These are phyloP conservation scores for Conus ventricosus DNA, from an alignment of 1,140 invertebrate genomes.

Conservation along the genomic window DNA sequence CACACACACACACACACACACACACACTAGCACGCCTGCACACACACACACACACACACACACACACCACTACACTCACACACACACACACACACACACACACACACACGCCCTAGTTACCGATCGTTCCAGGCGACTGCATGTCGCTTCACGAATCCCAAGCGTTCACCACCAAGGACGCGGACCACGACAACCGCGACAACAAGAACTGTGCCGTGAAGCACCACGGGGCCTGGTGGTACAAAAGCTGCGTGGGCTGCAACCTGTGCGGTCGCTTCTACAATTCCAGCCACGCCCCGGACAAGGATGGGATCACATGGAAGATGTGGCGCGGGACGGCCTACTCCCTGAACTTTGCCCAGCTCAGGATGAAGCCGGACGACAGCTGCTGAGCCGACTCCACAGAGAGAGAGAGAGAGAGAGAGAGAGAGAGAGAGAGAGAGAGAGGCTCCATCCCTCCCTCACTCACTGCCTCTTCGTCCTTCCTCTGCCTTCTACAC, in stretches of 20 bases:
- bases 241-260: background rate
- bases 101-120: background rate
- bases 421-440: too few species aligned
- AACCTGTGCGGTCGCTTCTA: background rate
- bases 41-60: conserved; percentile 8
- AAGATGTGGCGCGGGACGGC: background rate
- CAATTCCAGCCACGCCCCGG: background rate
- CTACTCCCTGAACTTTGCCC: background rate
- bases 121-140: background rate
- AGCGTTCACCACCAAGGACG: background rate
- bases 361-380: background rate
- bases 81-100: too few species aligned
- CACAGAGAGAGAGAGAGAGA: too few species aligned
- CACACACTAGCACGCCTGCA: too few species aligned
- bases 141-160: background rate
- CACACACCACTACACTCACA: background rate
- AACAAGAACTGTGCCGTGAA: background rate
- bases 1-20: conserved; percentile 1
- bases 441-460: too few species aligned
- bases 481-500: too few species aligned
- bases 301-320: background rate
- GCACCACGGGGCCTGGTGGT: background rate
- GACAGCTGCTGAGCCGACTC: too few species aligned
- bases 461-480: too few species aligned
- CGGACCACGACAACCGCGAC: background rate